Percentiles rank a stretch among this genome's conserved stretches.
Conservation (phyloP, 2,888 invertebrate genomes). For the Agrypnus murinus region DNA sequence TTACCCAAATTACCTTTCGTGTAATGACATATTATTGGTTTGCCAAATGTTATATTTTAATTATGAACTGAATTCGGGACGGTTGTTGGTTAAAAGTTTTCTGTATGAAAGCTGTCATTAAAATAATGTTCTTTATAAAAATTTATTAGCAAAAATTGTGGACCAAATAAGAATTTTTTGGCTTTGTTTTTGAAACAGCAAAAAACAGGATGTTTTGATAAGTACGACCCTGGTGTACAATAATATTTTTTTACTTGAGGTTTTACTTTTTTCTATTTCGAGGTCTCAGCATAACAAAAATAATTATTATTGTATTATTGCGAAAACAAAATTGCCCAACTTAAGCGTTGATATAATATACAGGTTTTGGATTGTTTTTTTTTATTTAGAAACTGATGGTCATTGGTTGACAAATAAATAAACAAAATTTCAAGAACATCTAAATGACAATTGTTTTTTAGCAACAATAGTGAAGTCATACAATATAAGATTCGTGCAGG, state of each 20-base stretch:
- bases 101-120: too few relatives aligned
- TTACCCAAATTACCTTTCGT: background rate
- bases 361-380: background rate
- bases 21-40: conserved; percentile 1
- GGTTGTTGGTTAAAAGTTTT: too few relatives aligned
- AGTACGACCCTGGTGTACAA: background rate
- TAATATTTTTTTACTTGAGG: too few relatives aligned
- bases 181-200: too few relatives aligned
- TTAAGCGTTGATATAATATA: conserved; percentile 29
- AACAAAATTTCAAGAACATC: conserved; percentile 47
- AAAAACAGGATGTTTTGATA: background rate
- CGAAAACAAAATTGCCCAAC: conserved; percentile 21
- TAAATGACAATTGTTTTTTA: conserved; percentile 45
- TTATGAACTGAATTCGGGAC: background rate
- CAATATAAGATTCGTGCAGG: conserved; percentile 44
- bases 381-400: conserved; percentile 43
- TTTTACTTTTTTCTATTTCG: background rate
- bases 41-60: conserved; percentile 3
- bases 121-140: too few relatives aligned
- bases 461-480: conserved; percentile 44
- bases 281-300: conserved; percentile 3
- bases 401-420: conserved; percentile 47
- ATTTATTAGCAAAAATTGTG: too few relatives aligned
- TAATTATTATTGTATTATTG: conserved; percentile 12
- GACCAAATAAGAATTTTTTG: too few relatives aligned